phyloP scores from a whole-genome alignment of 2,888 invertebrate genomes.

The Hirtodrosophila histrioides region DNA sequence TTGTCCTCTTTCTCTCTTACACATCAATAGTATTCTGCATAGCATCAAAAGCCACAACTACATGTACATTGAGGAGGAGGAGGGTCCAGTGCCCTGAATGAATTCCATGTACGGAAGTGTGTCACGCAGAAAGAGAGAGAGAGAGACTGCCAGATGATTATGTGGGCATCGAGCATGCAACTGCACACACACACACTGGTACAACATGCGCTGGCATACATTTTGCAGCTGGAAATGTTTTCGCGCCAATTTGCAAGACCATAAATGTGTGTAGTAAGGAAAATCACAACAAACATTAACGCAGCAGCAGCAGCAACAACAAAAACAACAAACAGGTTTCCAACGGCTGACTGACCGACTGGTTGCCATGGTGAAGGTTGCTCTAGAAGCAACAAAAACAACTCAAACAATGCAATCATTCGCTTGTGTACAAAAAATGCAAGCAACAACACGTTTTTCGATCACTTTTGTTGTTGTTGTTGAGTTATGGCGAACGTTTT shows the following conservation, averaged over 20 bases:
- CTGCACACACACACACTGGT: slow-evolving; percentile 12
- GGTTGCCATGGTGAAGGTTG: slow-evolving; percentile 74
- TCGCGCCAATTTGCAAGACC: slow-evolving; percentile 70
- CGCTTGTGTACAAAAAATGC: slow-evolving; percentile 48
- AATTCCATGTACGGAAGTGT: slow-evolving; percentile 65
- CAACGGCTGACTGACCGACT: slow-evolving; percentile 69
- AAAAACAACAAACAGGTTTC: slow-evolving; percentile 68
- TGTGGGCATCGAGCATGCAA: slow-evolving; percentile 27
- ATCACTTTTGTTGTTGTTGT: slow-evolving; percentile 36
- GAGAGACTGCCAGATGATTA: slow-evolving; percentile 7
- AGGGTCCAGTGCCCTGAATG: slow-evolving; percentile 61
- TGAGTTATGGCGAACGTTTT: slow-evolving; percentile 35
- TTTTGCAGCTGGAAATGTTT: slow-evolving; percentile 73
- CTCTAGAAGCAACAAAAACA: slow-evolving; percentile 42
- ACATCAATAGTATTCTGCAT: slow-evolving; percentile 2
- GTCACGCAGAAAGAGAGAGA: slow-evolving; percentile 38
- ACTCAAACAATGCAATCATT: slow-evolving; percentile 46
- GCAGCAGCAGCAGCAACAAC: slow-evolving; percentile 32
- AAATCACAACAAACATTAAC: slow-evolving; percentile 56
- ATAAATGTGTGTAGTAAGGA: slow-evolving; percentile 60
- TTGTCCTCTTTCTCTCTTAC: neutral
- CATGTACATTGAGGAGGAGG: slow-evolving; percentile 20
- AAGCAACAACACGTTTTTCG: slow-evolving; percentile 64
- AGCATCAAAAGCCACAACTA: slow-evolving; percentile 1
- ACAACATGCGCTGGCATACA: slow-evolving; percentile 55